Evolutionary conservation across 1,140 invertebrate species (phyloP).

Genomic region (Drosophila tristis): DNA sequence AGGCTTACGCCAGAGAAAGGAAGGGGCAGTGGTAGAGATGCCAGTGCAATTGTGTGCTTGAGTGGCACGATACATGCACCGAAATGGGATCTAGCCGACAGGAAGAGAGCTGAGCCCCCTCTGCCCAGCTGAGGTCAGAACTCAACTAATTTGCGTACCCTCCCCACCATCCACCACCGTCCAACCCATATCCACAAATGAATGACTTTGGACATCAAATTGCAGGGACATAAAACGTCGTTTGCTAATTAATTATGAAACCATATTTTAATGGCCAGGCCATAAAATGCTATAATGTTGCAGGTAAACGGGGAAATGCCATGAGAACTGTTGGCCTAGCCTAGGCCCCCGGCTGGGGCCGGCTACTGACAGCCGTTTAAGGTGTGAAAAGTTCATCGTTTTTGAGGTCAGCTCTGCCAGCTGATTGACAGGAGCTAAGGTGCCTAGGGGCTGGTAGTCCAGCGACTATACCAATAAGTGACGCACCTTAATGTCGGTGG

Average conservation of each 20-base stretch:
- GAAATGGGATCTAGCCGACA: neutral
- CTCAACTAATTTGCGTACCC: neutral
- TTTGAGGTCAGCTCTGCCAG: constrained; percentile 32
- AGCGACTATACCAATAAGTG: neutral
- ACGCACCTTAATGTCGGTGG: constrained; percentile 9
- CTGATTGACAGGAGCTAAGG: constrained; percentile 26
- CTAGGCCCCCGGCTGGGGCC: neutral
- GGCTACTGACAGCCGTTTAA: constrained; percentile 34
- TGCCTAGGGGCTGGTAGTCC: constrained; percentile 8
- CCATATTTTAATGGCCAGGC: constrained; percentile 48
- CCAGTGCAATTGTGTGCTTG: constrained; percentile 9
- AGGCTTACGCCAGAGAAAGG: constrained; percentile 12
- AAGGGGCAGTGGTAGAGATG: neutral
- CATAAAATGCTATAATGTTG: constrained; percentile 60
- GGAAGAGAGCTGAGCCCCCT: neutral
- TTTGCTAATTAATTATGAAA: constrained; percentile 49
- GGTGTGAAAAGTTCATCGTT: constrained; percentile 67
- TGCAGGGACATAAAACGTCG: constrained; percentile 35
- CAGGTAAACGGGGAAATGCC: constrained; percentile 33
- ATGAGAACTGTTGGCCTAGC: constrained; percentile 22
- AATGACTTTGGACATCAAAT: constrained; percentile 17
- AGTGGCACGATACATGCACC: neutral
- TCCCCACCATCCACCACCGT: neutral
- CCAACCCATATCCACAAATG: constrained; percentile 15
- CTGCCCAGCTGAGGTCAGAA: neutral